Percentiles rank a stretch among this genome's conserved stretches.
These are phyloP conservation scores for Neofelis nebulosa DNA, from an alignment of 2,113 vertebrate species.

Conservation along the genomic window DNA sequence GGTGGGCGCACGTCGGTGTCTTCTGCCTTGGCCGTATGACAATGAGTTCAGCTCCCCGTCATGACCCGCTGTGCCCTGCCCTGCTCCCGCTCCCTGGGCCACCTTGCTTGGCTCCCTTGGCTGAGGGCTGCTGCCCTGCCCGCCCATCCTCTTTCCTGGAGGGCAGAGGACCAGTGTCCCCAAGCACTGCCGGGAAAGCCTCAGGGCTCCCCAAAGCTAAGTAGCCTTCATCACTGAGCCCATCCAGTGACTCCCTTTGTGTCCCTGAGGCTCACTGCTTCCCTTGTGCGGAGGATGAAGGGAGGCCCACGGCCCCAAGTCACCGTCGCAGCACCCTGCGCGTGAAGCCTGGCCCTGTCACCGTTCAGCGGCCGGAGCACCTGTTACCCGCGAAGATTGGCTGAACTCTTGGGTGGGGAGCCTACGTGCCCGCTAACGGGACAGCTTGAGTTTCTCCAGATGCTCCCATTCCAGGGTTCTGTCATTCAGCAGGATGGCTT, in stretches of 20 bases:
- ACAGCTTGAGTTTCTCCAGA: slow-evolving; percentile 66
- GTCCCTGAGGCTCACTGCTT: background rate
- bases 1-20: accelerated
- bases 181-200: background rate
- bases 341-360: background rate
- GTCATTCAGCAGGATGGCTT: slow-evolving; percentile 44
- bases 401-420: background rate
- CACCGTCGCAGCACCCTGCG: background rate
- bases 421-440: slow-evolving; percentile 59
- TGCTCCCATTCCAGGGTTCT: slow-evolving; percentile 61
- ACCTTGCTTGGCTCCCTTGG: accelerated
- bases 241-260: background rate
- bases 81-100: too few species aligned
- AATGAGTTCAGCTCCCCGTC: accelerated
- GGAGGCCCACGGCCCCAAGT: background rate
- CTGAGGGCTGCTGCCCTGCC: background rate
- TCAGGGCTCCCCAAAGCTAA: background rate
- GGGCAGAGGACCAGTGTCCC: accelerated
- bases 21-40: accelerated
- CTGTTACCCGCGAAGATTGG: background rate
- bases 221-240: background rate
- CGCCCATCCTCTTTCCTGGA: background rate
- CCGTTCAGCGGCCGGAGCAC: background rate
- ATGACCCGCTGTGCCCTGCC: accelerated
- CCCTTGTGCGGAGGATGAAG: background rate